Evolutionary conservation across 2,888 invertebrate genomes (phyloP), one percentile per base, ranked within the genome.

Genomic region (Sabellastarte sp.): DNA sequence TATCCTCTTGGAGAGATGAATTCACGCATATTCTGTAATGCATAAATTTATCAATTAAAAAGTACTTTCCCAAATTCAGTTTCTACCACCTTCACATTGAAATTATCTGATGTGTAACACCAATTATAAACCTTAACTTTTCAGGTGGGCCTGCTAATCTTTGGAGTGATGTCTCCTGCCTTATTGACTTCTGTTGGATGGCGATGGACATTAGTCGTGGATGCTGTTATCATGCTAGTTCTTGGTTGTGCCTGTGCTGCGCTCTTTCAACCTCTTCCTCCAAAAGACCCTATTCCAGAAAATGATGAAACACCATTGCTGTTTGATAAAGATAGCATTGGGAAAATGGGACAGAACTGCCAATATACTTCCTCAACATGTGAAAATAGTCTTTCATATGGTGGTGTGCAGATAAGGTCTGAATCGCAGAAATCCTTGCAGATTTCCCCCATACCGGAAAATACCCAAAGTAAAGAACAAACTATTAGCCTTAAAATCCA

Each of bases 171-270:
- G 41, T 60, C 56, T 5, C 59, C 20, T 55, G 20, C 24, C 15
- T 51, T 63, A 3, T 60, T 63, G 30, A 55, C 53, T 32, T 26
- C 15, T 4, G 3, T 63, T 20, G 41, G 56, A 2, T 63, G 63
- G 68, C 52, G 66, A 26, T 61, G 41, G 50, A 68, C 68, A 3
- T 62, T 68, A 15, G 41, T 63, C 20, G 50, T 65, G 3, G 57
- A 65, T 59, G 55, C 26, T 41, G 10, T 41, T 20, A 41, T 41
- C 41, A 15, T 10, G 10, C 41, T 41, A 15, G 41, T 41, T 41
- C 5, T 64, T 1, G 66, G 66, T 4, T 30, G 41, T 3, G 3
- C 59, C 10, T 60, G 63, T n/a, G 64, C 61, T 2, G 32, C 57
- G 24, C 52, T 66, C 30, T 64, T 50, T 59, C 52, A 61, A 2